These are phyloP conservation scores for Noctua comes DNA, from an alignment of 2,888 invertebrate genomes.

Conservation along the genomic window DNA sequence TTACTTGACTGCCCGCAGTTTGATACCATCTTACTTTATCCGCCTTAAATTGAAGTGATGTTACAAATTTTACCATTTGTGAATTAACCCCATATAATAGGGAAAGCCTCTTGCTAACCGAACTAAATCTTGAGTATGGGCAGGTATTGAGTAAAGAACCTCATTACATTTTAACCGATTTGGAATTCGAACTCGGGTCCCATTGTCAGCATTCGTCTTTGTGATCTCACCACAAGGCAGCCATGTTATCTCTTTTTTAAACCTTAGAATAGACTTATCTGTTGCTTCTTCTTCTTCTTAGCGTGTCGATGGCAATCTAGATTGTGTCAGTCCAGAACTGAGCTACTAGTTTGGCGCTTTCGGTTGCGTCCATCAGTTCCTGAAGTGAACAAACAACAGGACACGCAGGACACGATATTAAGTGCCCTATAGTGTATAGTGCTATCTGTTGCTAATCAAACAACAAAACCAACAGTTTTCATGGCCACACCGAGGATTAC, in stretches of 20 bases:
- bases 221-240: not conserved
- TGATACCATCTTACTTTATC: not conserved
- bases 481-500: conserved; percentile 64
- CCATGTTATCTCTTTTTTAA: not conserved
- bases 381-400: too few species aligned
- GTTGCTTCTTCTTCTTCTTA: too few species aligned
- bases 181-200: not conserved
- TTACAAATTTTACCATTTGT: not conserved
- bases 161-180: not conserved
- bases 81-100: not conserved
- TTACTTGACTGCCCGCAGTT: not conserved
- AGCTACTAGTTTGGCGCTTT: too few species aligned
- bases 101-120: not conserved
- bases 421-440: too few species aligned
- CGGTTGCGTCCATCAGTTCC: too few species aligned
- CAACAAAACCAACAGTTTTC: conserved; percentile 27
- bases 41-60: not conserved
- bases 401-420: too few species aligned
- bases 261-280: not conserved
- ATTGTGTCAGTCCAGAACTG: too few species aligned
- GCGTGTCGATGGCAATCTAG: too few species aligned
- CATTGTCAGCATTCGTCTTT: not conserved
- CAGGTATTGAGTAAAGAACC: not conserved
- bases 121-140: not conserved
- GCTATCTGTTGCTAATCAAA: not conserved